These are phyloP conservation scores for Jaculus jaculus DNA, from an alignment of 2,113 vertebrate species.

Conservation along the genomic window DNA sequence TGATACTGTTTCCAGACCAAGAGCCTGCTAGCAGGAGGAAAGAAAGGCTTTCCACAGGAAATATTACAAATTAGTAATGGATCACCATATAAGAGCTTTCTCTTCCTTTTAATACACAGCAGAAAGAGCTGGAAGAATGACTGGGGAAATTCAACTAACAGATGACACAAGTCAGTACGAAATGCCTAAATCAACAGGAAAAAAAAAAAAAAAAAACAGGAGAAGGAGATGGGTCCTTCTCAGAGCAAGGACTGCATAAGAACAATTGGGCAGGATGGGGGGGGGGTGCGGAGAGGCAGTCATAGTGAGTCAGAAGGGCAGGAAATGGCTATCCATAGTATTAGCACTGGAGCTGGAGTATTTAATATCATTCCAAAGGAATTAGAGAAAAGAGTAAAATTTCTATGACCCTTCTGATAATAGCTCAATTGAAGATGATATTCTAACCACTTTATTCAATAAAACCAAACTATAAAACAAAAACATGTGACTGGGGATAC, in stretches of 20 bases:
- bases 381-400: neutral
- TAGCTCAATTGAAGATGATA: neutral
- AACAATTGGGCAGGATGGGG: too few species aligned
- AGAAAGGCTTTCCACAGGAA: neutral
- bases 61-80: neutral
- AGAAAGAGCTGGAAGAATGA: neutral
- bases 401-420: neutral
- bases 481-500: too few species aligned
- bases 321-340: accelerated
- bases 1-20: neutral
- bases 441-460: neutral
- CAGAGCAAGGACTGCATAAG: neutral
- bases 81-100: neutral
- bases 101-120: neutral
- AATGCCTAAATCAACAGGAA: neutral
- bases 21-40: neutral
- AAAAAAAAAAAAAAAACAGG: neutral
- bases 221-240: neutral
- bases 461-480: too few species aligned
- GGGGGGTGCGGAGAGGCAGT: neutral
- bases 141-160: neutral
- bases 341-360: accelerated
- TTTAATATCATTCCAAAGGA: neutral
- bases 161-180: neutral
- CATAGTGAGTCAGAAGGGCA: neutral